Conservation (phyloP, 2,797 vertebrate species). For the Phoebastria nigripes region DNA sequence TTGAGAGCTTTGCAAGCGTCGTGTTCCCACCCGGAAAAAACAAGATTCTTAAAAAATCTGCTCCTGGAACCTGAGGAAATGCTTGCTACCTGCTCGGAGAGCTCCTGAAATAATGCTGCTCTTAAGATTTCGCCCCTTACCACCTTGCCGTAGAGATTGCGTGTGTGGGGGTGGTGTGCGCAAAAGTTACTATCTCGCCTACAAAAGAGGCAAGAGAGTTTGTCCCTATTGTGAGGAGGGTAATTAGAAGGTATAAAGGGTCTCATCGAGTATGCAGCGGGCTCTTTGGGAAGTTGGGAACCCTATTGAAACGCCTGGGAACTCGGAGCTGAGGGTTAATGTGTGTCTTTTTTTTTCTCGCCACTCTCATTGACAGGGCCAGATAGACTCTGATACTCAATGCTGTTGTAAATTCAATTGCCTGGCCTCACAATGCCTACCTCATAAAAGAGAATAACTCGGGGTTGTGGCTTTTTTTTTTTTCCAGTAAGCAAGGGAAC, state of each 20-base stretch:
- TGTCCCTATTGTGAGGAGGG: constrained; percentile 82
- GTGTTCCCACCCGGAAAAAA: background rate
- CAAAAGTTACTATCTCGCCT: constrained; percentile 4
- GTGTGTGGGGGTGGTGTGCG: background rate
- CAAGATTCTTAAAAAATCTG: background rate
- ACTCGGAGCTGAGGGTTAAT: constrained; percentile 85
- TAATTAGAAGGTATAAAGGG: constrained; percentile 87
- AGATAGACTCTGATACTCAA: constrained; percentile 84
- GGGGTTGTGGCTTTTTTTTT: constrained; percentile 41
- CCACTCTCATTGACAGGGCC: constrained; percentile 78
- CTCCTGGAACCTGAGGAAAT: background rate
- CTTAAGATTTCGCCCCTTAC: background rate
- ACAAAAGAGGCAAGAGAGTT: constrained; percentile 68
- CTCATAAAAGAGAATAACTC: constrained; percentile 76
- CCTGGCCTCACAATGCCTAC: constrained; percentile 73
- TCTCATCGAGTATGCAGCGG: constrained; percentile 92
- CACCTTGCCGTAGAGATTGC: background rate
- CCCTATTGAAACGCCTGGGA: constrained; percentile 86
- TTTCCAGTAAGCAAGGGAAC: background rate
- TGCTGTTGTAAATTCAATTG: constrained; percentile 83
- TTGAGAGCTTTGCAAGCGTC: background rate
- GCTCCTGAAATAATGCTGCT: background rate
- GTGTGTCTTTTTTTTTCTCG: constrained; percentile 69
- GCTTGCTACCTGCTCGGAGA: background rate
- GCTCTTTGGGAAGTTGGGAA: constrained; percentile 81